These are phyloP conservation scores for Ochropleura leucogaster DNA, from an alignment of 2,888 invertebrate genomes.

Conservation along the genomic window DNA sequence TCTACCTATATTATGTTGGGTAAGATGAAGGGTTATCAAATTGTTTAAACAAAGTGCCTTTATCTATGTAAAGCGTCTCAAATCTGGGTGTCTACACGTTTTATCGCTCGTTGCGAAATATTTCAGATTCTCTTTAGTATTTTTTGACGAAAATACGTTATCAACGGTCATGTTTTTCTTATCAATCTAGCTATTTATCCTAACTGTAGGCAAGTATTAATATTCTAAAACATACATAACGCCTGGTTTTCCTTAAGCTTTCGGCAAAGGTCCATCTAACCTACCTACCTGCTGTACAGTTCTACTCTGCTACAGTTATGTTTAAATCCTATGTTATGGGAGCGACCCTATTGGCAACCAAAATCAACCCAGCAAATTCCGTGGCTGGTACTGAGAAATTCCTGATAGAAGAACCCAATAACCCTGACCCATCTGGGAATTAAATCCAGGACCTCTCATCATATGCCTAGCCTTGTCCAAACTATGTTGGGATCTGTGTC, in stretches of 20 bases:
- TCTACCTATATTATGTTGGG: neutral
- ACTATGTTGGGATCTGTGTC: too few relatives aligned
- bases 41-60: constrained; percentile 25
- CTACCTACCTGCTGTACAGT: too few relatives aligned
- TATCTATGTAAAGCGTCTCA: constrained; percentile 19
- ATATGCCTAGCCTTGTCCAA: too few relatives aligned
- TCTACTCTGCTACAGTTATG: neutral
- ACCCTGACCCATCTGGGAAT: neutral
- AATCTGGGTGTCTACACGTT: constrained; percentile 14
- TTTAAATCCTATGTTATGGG: neutral
- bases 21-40: constrained; percentile 45
- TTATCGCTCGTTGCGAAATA: constrained; percentile 15
- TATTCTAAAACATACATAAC: neutral
- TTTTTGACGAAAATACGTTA: neutral
- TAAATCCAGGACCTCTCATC: neutral
- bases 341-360: neutral
- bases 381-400: neutral
- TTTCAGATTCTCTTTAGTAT: constrained; percentile 2
- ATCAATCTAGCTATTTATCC: neutral
- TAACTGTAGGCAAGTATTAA: neutral
- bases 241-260: neutral
- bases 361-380: neutral
- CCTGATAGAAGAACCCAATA: neutral
- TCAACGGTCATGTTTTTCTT: constrained; percentile 9
- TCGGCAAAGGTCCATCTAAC: neutral